phyloP scores from a whole-genome alignment of 2,113 vertebrate species.

The Trichomycterus rosablanca region DNA sequence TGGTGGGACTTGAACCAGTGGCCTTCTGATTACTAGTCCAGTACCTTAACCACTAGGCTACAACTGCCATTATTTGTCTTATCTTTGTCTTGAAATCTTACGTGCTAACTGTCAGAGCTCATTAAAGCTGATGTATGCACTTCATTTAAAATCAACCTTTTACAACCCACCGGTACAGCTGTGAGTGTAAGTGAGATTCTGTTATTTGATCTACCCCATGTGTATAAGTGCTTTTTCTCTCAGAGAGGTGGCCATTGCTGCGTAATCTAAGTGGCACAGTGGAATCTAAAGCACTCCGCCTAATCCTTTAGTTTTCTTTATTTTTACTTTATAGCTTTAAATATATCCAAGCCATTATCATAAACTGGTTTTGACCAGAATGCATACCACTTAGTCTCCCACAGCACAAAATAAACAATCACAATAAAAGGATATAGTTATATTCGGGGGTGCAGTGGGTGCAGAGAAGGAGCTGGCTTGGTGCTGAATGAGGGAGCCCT shows the following conservation, averaged over 20 bases:
- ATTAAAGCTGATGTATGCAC: too few relatives aligned
- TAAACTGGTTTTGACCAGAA: slow-evolving; percentile 51
- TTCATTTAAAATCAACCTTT: too few relatives aligned
- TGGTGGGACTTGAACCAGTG: too few relatives aligned
- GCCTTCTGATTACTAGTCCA: too few relatives aligned
- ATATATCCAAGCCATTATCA: slow-evolving; percentile 59
- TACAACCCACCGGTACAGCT: too few relatives aligned
- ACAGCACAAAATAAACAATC: slow-evolving; percentile 53
- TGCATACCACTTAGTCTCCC: slow-evolving; percentile 47
- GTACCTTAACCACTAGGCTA: too few relatives aligned
- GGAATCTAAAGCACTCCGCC: slow-evolving; percentile 52
- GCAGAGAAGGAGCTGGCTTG: slow-evolving; percentile 38
- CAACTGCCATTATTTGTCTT: too few relatives aligned
- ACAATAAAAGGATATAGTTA: slow-evolving; percentile 53
- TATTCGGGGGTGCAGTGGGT: slow-evolving; percentile 41
- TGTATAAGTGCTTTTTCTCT: slow-evolving; percentile 43
- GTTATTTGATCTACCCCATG: too few relatives aligned
- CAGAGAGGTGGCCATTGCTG: slow-evolving; percentile 47
- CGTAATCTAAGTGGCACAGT: slow-evolving; percentile 44
- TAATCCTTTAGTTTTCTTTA: slow-evolving; percentile 50
- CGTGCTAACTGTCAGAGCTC: too few relatives aligned
- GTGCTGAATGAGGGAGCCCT: slow-evolving; percentile 52
- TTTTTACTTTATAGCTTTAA: slow-evolving; percentile 54
- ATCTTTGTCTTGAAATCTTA: too few relatives aligned
- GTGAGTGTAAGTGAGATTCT: too few relatives aligned